phyloP scores from a whole-genome alignment of 2,113 vertebrate species.

The Chloropsis cyanopogon region DNA sequence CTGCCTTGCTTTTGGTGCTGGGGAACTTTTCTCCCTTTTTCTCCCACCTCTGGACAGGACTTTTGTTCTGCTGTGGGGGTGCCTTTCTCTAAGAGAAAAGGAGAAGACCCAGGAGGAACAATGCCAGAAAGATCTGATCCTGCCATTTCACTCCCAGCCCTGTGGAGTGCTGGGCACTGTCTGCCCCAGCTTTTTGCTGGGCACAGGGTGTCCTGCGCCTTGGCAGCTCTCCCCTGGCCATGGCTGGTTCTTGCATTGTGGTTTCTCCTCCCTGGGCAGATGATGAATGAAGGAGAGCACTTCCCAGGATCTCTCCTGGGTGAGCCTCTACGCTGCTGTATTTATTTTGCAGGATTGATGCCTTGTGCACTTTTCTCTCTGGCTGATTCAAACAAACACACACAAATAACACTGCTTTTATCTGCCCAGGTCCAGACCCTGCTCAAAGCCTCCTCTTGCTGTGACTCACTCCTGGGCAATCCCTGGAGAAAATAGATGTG shows the following conservation, averaged over 20 bases:
- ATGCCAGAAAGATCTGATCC: not conserved
- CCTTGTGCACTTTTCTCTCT: not conserved
- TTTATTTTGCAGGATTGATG: not conserved
- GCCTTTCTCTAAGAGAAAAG: not conserved
- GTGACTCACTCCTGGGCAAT: slow-evolving; percentile 12
- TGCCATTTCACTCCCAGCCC: not conserved
- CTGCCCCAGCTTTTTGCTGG: not conserved
- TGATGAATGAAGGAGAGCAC: not conserved
- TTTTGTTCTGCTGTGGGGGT: not conserved
- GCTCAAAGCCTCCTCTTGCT: not conserved
- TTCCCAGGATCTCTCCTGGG: not conserved
- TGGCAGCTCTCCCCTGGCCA: not conserved
- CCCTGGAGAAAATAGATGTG: slow-evolving; percentile 4
- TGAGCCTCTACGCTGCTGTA: fast-evolving
- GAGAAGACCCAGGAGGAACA: not conserved
- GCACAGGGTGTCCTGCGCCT: not conserved
- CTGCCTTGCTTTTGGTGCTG: not conserved
- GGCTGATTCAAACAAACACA: not conserved
- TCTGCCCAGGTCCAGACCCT: not conserved
- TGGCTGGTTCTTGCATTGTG: not conserved
- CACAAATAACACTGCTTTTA: not conserved
- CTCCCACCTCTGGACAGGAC: not conserved
- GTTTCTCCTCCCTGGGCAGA: not conserved
- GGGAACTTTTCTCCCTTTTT: not conserved
- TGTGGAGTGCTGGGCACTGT: fast-evolving